phyloP scores from a whole-genome alignment of 2,113 vertebrate species.

The Nerophis ophidion region DNA sequence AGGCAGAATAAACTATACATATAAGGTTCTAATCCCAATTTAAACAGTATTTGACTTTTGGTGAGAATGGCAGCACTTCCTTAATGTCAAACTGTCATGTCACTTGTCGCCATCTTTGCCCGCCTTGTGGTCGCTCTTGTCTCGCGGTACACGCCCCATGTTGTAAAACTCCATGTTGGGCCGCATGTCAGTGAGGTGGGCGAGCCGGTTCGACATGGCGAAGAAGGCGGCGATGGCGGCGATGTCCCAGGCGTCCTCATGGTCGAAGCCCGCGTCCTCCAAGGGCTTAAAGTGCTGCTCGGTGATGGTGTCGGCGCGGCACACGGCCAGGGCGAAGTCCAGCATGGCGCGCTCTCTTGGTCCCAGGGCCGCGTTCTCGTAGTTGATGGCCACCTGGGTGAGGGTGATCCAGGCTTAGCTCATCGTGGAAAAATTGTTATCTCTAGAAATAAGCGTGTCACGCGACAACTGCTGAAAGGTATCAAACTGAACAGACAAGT shows the following conservation, averaged over 20 bases:
- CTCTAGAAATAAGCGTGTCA: no score
- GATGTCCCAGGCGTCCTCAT: conserved; percentile 83
- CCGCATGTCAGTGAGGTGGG: conserved; percentile 73
- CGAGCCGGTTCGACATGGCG: conserved; percentile 78
- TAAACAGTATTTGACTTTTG: neutral
- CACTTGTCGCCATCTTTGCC: conserved; percentile 7
- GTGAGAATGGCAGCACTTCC: no score
- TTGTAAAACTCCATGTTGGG: conserved; percentile 80
- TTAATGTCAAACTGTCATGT: neutral
- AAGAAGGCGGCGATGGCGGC: conserved; percentile 79
- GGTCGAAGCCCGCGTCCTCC: conserved; percentile 75
- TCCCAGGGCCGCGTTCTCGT: conserved; percentile 71
- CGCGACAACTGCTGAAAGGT: no score
- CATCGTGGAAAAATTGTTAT: neutral
- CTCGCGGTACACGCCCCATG: conserved; percentile 69
- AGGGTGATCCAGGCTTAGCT: no score
- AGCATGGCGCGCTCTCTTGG: conserved; percentile 73
- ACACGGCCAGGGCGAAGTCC: conserved; percentile 79
- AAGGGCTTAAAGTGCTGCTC: conserved; percentile 75
- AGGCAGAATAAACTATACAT: neutral
- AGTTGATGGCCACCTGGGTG: conserved; percentile 75
- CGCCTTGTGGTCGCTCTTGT: conserved; percentile 39
- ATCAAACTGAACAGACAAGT: no score
- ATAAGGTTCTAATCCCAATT: neutral
- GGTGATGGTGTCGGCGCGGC: conserved; percentile 73